Evolutionary conservation across 2,888 invertebrate species (phyloP), one percentile per base, ranked within the genome.

Genomic region (Leptinotarsa peninsularis): DNA sequence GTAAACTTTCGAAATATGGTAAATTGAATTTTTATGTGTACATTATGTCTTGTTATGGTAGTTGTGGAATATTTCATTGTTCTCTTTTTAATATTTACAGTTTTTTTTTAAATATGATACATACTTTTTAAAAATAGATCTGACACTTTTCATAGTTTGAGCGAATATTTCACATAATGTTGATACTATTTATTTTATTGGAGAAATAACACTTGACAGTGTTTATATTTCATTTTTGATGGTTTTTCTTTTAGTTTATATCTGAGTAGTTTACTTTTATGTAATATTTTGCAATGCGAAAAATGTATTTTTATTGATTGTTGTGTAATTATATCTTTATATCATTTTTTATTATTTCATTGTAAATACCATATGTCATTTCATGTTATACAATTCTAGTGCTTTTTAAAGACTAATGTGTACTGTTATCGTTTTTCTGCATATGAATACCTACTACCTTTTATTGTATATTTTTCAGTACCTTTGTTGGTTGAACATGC

Each of bases 281-380:
- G 49, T 80, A 80, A 77, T 79, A 79, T 79, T 76, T 78, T 76
- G 76, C 76, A 78, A 77, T 79, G 72, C 70, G 50, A 74, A 74
- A 72, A 69, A 71, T 71, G 72, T 77, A 79, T 76, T 79, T 80
- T 79, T 78, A 79, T 76, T 78, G 75, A 68, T 81, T 79, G 78
- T 79, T 80, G 75, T 73, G 69, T 80, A 79, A 78, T 79, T 71
- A 76, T 75, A 72, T 74, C 67, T 72, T 49, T 58, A 78, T 72
- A 67, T 78, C 74, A 72, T 67, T 78, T 79, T 79, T 77, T 81
- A 80, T 80, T 78, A 76, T 79, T 77, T 81, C 77, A 76, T 70
- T 83, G 82, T 81, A 81, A 74, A 82, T 82, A 82, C 69, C 74
- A 80, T 74, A 74, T 74, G 75, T 78, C 74, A 80, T 79, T 73